Conservation (phyloP, 2,888 invertebrate species). For the Volucella zonaria region DNA sequence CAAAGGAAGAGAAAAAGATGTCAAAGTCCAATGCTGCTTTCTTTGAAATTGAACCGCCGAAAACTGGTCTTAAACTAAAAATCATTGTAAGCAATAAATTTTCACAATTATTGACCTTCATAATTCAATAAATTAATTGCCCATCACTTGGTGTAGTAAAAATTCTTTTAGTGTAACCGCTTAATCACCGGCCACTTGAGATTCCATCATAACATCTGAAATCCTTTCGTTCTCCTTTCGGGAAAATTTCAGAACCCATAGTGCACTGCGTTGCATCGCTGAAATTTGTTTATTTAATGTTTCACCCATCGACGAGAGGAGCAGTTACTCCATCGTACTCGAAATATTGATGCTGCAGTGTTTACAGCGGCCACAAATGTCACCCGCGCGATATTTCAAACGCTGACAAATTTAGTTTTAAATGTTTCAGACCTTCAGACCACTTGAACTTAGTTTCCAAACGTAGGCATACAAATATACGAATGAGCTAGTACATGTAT, state of each 20-base stretch:
- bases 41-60: neutral
- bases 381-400: conserved; percentile 58
- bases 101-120: conserved; percentile 56
- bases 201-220: conserved; percentile 50
- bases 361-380: conserved; percentile 69
- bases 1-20: too few relatives aligned
- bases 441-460: conserved; percentile 64
- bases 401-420: conserved; percentile 62
- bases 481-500: too few relatives aligned
- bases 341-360: conserved; percentile 41
- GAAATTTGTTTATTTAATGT: conserved; percentile 70
- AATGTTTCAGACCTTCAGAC: conserved; percentile 36
- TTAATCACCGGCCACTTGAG: conserved; percentile 60
- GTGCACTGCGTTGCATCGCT: conserved; percentile 23
- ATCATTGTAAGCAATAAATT: conserved; percentile 47
- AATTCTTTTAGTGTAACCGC: conserved; percentile 50
- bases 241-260: conserved; percentile 28
- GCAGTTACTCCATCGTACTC: conserved; percentile 20
- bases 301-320: conserved; percentile 53
- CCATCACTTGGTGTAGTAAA: conserved; percentile 39
- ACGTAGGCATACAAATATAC: neutral
- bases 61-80: neutral
- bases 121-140: conserved; percentile 39
- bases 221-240: conserved; percentile 53
- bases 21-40: neutral